Evolutionary conservation across 2,797 vertebrate species (phyloP).

Genomic region (Lepilemur ruficaudatus): DNA sequence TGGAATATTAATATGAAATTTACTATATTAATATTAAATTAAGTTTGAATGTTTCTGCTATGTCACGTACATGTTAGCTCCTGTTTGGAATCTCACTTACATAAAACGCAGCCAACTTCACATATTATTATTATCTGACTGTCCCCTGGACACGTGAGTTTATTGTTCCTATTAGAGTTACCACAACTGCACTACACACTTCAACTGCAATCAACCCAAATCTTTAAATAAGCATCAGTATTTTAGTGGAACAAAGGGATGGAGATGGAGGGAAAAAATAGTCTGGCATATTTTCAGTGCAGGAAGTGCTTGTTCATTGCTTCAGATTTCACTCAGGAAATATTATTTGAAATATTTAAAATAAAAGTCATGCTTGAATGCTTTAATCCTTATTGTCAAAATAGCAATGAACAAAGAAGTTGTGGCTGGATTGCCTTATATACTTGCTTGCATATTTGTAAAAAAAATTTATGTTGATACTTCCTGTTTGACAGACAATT

Average conservation of each 20-base stretch:
- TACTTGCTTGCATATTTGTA: neutral
- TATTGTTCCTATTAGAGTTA: neutral
- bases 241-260: neutral
- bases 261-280: neutral
- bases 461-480: neutral
- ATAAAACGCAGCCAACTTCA: neutral
- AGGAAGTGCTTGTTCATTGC: neutral
- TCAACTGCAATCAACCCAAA: neutral
- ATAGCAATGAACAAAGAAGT: neutral
- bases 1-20: neutral
- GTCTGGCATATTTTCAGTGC: neutral
- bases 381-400: neutral
- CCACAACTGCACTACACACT: fast-evolving
- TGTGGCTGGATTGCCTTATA: neutral
- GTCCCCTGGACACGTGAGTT: fast-evolving
- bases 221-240: neutral
- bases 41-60: neutral
- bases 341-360: neutral
- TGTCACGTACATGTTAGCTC: neutral
- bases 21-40: neutral
- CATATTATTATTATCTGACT: neutral
- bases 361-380: neutral
- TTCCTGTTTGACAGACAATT: neutral
- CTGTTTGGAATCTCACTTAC: neutral
- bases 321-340: neutral